These are phyloP conservation scores for Rattus rattus DNA, from an alignment of 2,113 vertebrate genomes.

Conservation along the genomic window DNA sequence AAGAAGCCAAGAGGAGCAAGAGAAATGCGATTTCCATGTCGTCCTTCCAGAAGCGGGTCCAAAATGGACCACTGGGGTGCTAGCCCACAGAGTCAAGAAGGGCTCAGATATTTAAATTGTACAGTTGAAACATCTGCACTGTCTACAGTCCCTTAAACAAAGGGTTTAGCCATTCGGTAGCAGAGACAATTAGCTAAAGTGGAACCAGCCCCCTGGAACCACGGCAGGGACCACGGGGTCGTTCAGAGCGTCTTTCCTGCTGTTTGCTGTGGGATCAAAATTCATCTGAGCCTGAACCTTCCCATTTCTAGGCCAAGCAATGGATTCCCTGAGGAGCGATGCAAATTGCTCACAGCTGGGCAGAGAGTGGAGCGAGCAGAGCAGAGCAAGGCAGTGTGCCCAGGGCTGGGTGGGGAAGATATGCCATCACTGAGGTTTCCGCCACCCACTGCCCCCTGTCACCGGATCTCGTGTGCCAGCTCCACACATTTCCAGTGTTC, in stretches of 20 bases:
- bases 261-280: conserved; percentile 35
- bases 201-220: neutral
- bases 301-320: conserved; percentile 61
- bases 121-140: neutral
- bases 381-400: neutral
- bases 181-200: conserved; percentile 30
- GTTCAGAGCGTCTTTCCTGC: neutral
- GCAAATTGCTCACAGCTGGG: conserved; percentile 46
- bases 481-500: conserved; percentile 98
- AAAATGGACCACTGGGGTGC: neutral
- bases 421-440: neutral
- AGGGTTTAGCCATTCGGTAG: conserved; percentile 1
- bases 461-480: conserved; percentile 96
- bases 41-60: neutral
- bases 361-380: neutral
- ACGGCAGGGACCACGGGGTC: neutral
- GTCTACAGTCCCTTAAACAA: neutral
- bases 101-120: neutral
- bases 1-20: neutral
- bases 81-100: neutral
- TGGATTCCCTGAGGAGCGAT: conserved; percentile 1
- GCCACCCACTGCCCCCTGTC: neutral
- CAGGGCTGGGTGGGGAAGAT: neutral
- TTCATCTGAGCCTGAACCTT: conserved; percentile 44
- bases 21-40: neutral